Base-by-base conservation (phyloP, 2,797 vertebrate species). In the Periophthalmus magnuspinnatus region DNA sequence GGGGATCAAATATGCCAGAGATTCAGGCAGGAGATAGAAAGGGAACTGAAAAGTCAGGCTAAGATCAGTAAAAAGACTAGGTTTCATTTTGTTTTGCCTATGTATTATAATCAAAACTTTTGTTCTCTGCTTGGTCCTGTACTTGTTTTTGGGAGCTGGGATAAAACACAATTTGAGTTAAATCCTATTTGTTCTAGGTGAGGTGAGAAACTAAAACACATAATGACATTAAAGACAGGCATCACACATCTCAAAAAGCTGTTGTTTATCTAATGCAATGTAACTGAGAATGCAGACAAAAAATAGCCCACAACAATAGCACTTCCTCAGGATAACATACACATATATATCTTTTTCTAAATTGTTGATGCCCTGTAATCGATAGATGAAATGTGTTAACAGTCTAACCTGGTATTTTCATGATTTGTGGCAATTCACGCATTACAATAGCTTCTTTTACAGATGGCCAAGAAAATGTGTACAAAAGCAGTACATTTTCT, bases 1-100 rank as follows among this genome's bases (percentile, higher is more conserved):
- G 58, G 52, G 62, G 14, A 79, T 65, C 59, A 78, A 74, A 78
- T 67, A 60, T 65, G 47, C 52, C 24, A 54, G 73, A 75, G 41
- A 59, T 71, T 48, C 34, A 74, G 28, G 14, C 58, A 34, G 33
- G 13, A 58, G 69, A 76, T 54, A 2, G 38, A 72, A 38, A 5
- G 21, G 47, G 62, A 68, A 65, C 50, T 7, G 47, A 36, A 68
- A 32, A 58, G 64, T 68, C 65, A 41, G 55, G 19, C 57, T 9
- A 32, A 67, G 34, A 70, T 28, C 6, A 45, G 22, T 55, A 57
- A 21, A 21, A 21, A 55, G 6, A 48, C 5, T 0, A 5, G 14
- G 14, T 28, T 32, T 14, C n/a, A 45, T 69, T 41, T 55, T 5
- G 64, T 2, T 8, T 6, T 52, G 36, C 47, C 36, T 17, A 66